These are phyloP conservation scores for Polypedilum pembai DNA, from an alignment of 1,140 invertebrate genomes.

Conservation along the genomic window DNA sequence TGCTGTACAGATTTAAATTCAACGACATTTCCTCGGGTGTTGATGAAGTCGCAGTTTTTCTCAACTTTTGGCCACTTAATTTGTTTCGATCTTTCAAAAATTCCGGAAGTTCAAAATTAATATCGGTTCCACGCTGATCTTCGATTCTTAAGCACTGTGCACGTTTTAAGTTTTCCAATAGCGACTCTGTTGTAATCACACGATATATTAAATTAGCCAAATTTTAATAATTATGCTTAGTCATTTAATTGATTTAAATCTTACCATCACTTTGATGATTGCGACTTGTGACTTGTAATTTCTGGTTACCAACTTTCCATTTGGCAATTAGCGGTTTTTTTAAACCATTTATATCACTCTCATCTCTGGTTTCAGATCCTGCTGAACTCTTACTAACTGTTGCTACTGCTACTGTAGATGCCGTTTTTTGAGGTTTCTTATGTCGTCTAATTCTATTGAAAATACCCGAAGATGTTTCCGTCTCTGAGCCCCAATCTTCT, in stretches of 20 bases:
- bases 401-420: no score
- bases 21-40: slow-evolving; percentile 26
- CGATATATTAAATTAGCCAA: not conserved
- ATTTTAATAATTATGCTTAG: not conserved
- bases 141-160: slow-evolving; percentile 66
- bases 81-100: slow-evolving; percentile 60
- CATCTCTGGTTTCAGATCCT: not conserved
- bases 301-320: slow-evolving; percentile 56
- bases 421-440: slow-evolving; percentile 37
- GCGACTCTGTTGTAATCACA: slow-evolving; percentile 44
- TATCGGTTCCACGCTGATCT: slow-evolving; percentile 74
- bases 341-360: slow-evolving; percentile 32
- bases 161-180: slow-evolving; percentile 68
- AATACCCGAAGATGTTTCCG: slow-evolving; percentile 53
- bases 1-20: slow-evolving; percentile 33
- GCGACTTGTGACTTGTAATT: slow-evolving; percentile 54
- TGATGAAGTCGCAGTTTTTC: slow-evolving; percentile 29
- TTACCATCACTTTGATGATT: slow-evolving; percentile 59
- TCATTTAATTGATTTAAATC: slow-evolving; percentile 29
- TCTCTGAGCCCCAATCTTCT: slow-evolving; percentile 64
- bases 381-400: not conserved
- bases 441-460: slow-evolving; percentile 57
- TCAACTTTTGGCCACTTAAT: slow-evolving; percentile 37
- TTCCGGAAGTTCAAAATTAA: slow-evolving; percentile 71
- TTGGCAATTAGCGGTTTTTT: slow-evolving; percentile 60